Evolutionary conservation across 2,888 invertebrate species (phyloP), one percentile per base, ranked within the genome.

Genomic region (Heliconius aoede): DNA sequence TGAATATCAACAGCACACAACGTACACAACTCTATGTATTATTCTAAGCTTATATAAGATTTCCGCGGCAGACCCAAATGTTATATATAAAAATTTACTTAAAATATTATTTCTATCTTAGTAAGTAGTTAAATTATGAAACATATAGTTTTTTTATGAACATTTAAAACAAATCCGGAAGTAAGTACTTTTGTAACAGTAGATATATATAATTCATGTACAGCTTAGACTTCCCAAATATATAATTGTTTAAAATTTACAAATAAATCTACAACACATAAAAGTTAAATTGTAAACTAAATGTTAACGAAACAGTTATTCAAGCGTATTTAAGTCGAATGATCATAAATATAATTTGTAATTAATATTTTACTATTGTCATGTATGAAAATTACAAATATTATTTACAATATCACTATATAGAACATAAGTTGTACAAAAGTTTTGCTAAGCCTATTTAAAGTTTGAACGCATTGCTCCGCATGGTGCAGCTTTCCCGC

Each of bases 401-500:
- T n/a, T n/a, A n/a, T n/a, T 21, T 67, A 18, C 18, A 36, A 40
- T 8, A 30, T 21, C 5, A 40, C 26, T 18, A 28, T 55, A 30
- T 46, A 69, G 55, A 51, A 46, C 18, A 21, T 55, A 30, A 32
- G 15, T 71, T 71, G 1, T 26, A 60, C 26, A 72, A 72, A 72
- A 72, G 60, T 72, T 72, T 72, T 36, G 69, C 15, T 15, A 55
- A 32, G 55, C 13, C 26, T 69, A n/a, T 72, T 58, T 60, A 73
- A 62, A 73, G 69, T 71, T 71, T 8, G 28, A 78, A 69, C 76
- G 78, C 69, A 73, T 76, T 62, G 69, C 67, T 61, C 71, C 75
- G 75, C 71, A 68, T 77, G 71, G 68, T 79, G 79, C 79, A 77
- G 78, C 73, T 72, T 74, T 75, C 81, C 83, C 77, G 82, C 87